Conservation (phyloP, 2,113 vertebrate genomes). For the Brienomyrus brachyistius region DNA sequence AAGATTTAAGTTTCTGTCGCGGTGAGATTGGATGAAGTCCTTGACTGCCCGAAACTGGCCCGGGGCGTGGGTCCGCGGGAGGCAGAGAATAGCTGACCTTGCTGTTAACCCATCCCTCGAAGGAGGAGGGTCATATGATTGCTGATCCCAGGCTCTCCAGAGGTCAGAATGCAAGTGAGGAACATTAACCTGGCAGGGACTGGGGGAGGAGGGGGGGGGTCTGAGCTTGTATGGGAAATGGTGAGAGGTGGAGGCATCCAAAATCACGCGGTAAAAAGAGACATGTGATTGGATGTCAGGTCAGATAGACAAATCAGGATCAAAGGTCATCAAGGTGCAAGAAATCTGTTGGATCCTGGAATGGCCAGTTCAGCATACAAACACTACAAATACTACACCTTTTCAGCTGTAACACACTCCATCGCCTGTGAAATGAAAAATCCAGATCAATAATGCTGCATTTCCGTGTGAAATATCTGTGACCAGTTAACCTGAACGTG, state of each 20-base stretch:
- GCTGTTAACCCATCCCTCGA: slow-evolving; percentile 24
- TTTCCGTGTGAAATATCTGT: neutral
- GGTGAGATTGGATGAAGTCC: slow-evolving; percentile 47
- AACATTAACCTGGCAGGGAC: slow-evolving; percentile 25
- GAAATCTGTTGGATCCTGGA: neutral
- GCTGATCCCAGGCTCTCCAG: slow-evolving; percentile 16
- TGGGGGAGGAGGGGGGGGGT: slow-evolving; percentile 6
- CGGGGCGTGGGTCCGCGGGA: slow-evolving; percentile 35
- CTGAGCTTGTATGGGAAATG: slow-evolving; percentile 18
- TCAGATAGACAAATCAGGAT: neutral
- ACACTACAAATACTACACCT: neutral
- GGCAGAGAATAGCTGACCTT: slow-evolving; percentile 11
- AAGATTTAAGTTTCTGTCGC: slow-evolving; percentile 36
- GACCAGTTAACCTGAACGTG: neutral
- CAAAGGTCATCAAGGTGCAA: neutral
- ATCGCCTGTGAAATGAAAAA: neutral
- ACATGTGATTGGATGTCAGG: neutral
- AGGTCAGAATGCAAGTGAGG: slow-evolving; percentile 32
- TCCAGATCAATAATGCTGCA: neutral
- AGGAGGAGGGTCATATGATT: slow-evolving; percentile 17
- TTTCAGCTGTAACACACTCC: neutral
- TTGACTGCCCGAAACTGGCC: slow-evolving; percentile 44
- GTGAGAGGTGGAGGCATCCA: slow-evolving; percentile 17
- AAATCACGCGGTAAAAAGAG: neutral
- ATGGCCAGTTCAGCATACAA: neutral